Conservation (phyloP, 2,888 invertebrate genomes). For the Nudaria mundana region DNA sequence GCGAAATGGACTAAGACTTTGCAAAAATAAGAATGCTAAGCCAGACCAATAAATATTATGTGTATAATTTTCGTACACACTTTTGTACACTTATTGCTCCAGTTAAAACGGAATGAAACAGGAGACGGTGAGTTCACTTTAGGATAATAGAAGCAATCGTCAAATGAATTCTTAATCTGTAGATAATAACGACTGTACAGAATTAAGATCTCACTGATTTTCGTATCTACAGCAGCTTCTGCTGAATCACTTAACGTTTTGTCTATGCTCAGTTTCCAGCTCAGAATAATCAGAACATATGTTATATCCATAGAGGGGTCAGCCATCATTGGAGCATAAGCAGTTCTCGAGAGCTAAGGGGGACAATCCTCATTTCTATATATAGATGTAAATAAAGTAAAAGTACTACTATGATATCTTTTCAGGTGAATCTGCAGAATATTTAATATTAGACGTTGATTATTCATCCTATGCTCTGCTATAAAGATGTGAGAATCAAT, state of each 20-base stretch:
- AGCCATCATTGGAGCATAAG: no score
- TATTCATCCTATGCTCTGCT: no score
- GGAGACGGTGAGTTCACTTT: constrained; percentile 10
- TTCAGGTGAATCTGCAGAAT: constrained; percentile 25
- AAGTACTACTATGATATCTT: no score
- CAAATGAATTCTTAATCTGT: constrained; percentile 33
- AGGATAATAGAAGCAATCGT: constrained; percentile 33
- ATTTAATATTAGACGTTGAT: constrained; percentile 72
- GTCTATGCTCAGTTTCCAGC: constrained; percentile 61
- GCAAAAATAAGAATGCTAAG: no score
- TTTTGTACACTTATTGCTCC: no score
- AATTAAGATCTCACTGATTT: constrained; percentile 34
- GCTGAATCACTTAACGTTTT: constrained; percentile 32
- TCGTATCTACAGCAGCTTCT: constrained; percentile 30
- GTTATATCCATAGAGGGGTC: no score
- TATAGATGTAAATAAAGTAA: no score
- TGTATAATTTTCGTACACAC: no score
- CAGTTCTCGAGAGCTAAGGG: constrained; percentile 15
- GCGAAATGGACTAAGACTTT: constrained; percentile 21
- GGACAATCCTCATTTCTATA: no score
- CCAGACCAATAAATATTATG: no score
- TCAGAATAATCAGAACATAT: no score
- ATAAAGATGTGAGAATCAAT: no score
- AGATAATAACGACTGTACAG: constrained; percentile 43
- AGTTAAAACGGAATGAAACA: constrained; percentile 26